phyloP scores from a whole-genome alignment of 2,797 vertebrate genomes.

The Bovichtus diacanthus region DNA sequence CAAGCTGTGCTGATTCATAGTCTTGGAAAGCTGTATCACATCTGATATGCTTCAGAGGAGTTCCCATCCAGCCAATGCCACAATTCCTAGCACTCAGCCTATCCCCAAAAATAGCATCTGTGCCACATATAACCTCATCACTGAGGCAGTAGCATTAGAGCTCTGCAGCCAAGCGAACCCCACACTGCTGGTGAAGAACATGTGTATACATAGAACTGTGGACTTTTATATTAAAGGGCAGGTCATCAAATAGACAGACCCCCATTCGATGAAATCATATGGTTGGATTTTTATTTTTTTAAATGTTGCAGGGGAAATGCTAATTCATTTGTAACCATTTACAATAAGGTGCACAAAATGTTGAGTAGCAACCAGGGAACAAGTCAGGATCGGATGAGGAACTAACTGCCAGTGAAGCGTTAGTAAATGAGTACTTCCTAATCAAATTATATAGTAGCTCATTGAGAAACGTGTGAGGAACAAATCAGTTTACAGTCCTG shows the following conservation, averaged over 20 bases:
- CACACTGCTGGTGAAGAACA: not conserved
- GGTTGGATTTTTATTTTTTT: not conserved
- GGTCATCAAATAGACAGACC: not conserved
- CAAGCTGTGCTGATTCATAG: slow-evolving; percentile 24
- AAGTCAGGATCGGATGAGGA: too few species aligned
- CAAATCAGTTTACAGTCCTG: too few species aligned
- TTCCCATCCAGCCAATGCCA: slow-evolving; percentile 47
- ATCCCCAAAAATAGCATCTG: slow-evolving; percentile 75
- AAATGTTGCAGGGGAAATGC: fast-evolving
- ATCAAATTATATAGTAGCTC: too few species aligned
- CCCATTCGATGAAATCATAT: not conserved
- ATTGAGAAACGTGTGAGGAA: too few species aligned
- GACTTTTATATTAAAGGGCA: not conserved
- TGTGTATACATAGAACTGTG: not conserved
- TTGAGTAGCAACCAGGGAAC: too few species aligned
- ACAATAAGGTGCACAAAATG: too few species aligned
- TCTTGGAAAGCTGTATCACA: slow-evolving; percentile 10
- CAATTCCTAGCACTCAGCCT: slow-evolving; percentile 44
- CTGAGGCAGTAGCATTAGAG: slow-evolving; percentile 36
- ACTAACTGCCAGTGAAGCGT: too few species aligned
- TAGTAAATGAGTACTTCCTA: too few species aligned
- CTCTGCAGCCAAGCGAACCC: slow-evolving; percentile 7
- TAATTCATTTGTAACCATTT: not conserved
- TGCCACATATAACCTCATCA: slow-evolving; percentile 77
- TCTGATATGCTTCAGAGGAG: slow-evolving; percentile 14